A percentile compares a stretch with the other conserved stretches of the same genome.
phyloP scores from a whole-genome alignment of 2,797 vertebrate species.

The Neosalanx taihuensis region DNA sequence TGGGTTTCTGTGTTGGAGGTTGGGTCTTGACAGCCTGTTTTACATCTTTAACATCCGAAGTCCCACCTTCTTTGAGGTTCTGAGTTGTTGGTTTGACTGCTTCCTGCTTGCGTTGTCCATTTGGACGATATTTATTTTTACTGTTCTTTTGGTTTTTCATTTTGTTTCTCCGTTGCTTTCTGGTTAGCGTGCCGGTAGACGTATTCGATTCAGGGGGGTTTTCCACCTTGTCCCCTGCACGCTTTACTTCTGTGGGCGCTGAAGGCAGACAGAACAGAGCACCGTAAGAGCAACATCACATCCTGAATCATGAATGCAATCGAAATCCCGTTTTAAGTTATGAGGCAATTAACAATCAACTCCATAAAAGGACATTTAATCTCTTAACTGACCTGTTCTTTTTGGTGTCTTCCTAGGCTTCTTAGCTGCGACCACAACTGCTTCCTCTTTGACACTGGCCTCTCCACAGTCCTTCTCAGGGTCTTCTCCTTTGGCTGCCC shows the following conservation, averaged over 20 bases:
- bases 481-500: conserved; percentile 27
- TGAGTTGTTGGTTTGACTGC: conserved; percentile 22
- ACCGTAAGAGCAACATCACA: neutral
- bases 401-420: conserved; percentile 39
- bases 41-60: conserved; percentile 17
- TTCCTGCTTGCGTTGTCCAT: conserved; percentile 21
- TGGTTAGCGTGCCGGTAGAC: conserved; percentile 43
- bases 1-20: conserved; percentile 14
- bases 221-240: neutral
- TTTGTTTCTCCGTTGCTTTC: conserved; percentile 75
- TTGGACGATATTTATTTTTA: conserved; percentile 68
- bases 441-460: conserved; percentile 18
- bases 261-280: conserved; percentile 13
- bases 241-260: conserved; percentile 36
- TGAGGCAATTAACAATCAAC: neutral
- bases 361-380: neutral
- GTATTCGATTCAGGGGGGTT: neutral
- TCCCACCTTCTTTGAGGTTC: conserved; percentile 15
- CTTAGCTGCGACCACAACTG: conserved; percentile 31
- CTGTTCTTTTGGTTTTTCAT: conserved; percentile 72
- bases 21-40: conserved; percentile 3
- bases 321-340: too few relatives aligned
- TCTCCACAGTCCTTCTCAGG: conserved; percentile 26
- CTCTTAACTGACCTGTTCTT: conserved; percentile 48
- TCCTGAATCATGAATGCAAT: neutral